These are phyloP conservation scores for Drosophila baimaii DNA, from an alignment of 1,140 invertebrate species.

Conservation along the genomic window DNA sequence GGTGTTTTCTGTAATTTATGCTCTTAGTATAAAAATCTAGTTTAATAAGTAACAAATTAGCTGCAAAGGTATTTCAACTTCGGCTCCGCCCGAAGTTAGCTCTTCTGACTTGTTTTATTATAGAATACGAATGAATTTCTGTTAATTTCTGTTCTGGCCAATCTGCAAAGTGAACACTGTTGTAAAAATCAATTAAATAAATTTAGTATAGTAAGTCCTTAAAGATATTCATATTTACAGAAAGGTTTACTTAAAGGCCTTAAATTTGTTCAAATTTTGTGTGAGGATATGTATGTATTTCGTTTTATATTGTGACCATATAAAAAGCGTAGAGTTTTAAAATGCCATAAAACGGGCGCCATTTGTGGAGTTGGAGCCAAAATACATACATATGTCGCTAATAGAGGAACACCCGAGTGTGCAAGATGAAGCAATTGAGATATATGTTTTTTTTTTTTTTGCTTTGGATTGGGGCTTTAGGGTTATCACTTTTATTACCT, in stretches of 20 bases:
- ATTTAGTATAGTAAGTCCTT: no score
- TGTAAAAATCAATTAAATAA: not conserved
- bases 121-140: no score
- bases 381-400: no score
- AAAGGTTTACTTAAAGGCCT: not conserved
- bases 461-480: not conserved
- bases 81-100: no score
- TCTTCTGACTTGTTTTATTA: no score
- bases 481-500: constrained; percentile 63
- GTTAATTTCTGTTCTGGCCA: not conserved
- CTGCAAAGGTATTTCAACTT: no score
- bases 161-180: not conserved
- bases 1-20: no score
- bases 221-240: not conserved
- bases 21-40: no score
- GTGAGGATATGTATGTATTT: not conserved
- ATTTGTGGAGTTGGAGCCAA: not conserved
- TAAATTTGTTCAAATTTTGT: not conserved
- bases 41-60: no score
- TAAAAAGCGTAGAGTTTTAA: not conserved
- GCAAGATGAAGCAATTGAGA: not conserved
- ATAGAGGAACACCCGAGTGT: not conserved
- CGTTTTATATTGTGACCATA: no score
- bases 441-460: constrained; percentile 1
- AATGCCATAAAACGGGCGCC: not conserved